Percentiles rank a stretch among this genome's conserved stretches.
Conservation (phyloP, 2,113 vertebrate species). For the Albula glossodonta region DNA sequence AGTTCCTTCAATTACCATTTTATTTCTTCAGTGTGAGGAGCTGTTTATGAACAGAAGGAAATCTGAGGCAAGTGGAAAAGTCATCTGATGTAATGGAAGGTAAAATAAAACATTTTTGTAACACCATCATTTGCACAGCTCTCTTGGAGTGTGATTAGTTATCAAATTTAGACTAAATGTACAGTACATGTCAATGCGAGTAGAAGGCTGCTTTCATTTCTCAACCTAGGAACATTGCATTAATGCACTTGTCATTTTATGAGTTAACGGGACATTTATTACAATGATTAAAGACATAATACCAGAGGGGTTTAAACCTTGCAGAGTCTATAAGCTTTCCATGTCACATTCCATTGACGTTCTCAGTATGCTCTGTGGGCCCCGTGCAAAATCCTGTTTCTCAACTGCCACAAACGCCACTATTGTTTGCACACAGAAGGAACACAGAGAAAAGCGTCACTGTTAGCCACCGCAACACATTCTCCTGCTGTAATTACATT, state of each 20-base stretch:
- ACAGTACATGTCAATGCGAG: not conserved
- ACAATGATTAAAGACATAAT: conserved; percentile 5
- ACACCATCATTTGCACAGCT: not conserved
- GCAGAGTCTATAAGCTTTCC: not conserved
- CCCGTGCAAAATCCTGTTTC: not conserved
- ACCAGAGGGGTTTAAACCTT: conserved; percentile 16
- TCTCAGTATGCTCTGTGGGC: not conserved
- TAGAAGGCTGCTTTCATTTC: not conserved
- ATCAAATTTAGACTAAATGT: not conserved
- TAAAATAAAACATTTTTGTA: not conserved
- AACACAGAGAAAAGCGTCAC: not conserved
- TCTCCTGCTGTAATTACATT: not conserved
- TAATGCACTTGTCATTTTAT: not conserved
- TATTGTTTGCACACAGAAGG: not conserved
- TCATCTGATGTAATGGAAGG: not conserved
- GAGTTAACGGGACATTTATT: not conserved
- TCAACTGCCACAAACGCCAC: not conserved
- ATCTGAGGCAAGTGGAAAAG: too few relatives aligned
- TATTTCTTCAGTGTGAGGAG: not conserved
- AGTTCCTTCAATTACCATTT: not conserved
- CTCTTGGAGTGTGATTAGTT: not conserved
- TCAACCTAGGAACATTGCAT: not conserved
- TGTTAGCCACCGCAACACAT: not conserved
- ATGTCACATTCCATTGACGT: conserved; percentile 6
- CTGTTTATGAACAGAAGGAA: too few relatives aligned